Base-by-base conservation (phyloP, 2,888 invertebrate species). In the Sepiola atlantica region DNA sequence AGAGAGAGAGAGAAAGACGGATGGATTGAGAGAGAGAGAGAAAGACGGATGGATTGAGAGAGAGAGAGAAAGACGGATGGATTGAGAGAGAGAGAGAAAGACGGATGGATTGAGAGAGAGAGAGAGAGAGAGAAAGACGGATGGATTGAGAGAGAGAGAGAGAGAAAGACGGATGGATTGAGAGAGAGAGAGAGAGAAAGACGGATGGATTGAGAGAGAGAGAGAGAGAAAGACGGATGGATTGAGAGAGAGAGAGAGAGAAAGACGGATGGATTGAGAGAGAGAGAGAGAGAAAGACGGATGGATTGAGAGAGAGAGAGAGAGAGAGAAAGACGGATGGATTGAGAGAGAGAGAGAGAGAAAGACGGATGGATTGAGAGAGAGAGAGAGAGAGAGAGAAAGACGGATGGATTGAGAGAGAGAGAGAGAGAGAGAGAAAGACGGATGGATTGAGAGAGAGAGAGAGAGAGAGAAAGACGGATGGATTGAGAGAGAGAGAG, bases 361-460 rank as follows among this genome's bases (percentile, higher is more conserved):
- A 90, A 8, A 45, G 8, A 45, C 8, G 8, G 45, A 2, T 45
- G 45, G 45, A 45, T 45, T 90, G 90, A 90, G 28, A 2, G 2
- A 45, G 45, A 45, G 45, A 45, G 45, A 45, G 45, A 45, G 45
- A 45, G 45, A 45, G 45, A 45, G 45, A 45, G 45, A 4, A 8
- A 45, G 8, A 45, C 8, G 8, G 45, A 2, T 45, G 45, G 45
- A 45, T 90, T 32, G 32, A n/a, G 24, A 3, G 2, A 90, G 90
- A 90, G 90, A 90, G 90, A 90, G 90, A 90, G 90, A 90, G 90
- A n/a, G 90, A 90, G 90, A 90, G 90, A 90, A 8, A n/a, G 90
- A 90, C 8, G 8, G 24, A 2, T n/a, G 90, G 24, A 90, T 32
- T n/a, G 90, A 90, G 90, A 3, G 3, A 90, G 90, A 90, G 90